These are phyloP conservation scores for Hycleus cichorii DNA, from an alignment of 1,140 invertebrate genomes.

Conservation along the genomic window DNA sequence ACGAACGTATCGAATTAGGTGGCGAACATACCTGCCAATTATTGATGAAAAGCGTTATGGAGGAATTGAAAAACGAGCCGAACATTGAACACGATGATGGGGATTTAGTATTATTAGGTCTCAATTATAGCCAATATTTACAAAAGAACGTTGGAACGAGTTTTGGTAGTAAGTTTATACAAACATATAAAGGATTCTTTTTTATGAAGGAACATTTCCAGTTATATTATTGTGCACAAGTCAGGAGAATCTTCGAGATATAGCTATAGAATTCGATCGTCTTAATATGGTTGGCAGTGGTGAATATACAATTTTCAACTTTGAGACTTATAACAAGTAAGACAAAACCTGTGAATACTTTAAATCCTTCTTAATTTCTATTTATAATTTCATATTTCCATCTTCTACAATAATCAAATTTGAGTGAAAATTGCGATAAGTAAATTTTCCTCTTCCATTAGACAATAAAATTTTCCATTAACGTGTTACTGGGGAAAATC, in stretches of 20 bases:
- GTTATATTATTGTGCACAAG: conserved; percentile 92
- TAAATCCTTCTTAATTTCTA: no score
- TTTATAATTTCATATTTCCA: no score
- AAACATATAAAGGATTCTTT: no score
- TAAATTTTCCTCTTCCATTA: no score
- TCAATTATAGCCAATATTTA: conserved; percentile 39
- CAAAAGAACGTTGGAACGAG: conserved; percentile 43
- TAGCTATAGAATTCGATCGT: conserved; percentile 83
- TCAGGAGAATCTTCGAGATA: conserved; percentile 76
- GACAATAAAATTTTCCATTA: no score
- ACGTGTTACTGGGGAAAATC: no score
- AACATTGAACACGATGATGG: conserved; percentile 45
- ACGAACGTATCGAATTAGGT: conserved; percentile 55
- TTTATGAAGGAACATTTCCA: conserved; percentile 46
- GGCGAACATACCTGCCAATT: conserved; percentile 59
- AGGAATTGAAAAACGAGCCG: conserved; percentile 49
- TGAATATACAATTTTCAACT: conserved; percentile 97
- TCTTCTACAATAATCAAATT: no score
- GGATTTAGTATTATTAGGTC: conserved; percentile 46
- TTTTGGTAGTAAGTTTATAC: conserved; percentile 42
- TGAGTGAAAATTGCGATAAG: no score
- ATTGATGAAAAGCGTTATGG: conserved; percentile 60
- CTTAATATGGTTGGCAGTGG: conserved; percentile 90
- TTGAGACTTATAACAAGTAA: conserved; percentile 93
- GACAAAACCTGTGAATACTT: conserved; percentile 22